phyloP scores from a whole-genome alignment of 2,888 invertebrate species.

The Ophion ellenae region DNA sequence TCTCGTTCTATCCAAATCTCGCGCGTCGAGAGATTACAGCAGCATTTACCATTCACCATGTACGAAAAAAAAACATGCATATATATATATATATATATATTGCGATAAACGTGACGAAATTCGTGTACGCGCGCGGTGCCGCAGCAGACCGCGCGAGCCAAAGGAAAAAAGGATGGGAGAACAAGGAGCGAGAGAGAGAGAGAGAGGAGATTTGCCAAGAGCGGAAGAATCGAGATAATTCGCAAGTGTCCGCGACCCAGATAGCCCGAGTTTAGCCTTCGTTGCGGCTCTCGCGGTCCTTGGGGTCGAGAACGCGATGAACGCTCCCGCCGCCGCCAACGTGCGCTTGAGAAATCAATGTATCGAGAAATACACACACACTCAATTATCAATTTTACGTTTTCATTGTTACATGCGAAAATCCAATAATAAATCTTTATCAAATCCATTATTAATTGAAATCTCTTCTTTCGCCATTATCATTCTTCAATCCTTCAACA shows the following conservation, averaged over 20 bases:
- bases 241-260: constrained; percentile 80
- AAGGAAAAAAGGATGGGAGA: constrained; percentile 54
- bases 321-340: constrained; percentile 36
- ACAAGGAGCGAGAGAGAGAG: constrained; percentile 27
- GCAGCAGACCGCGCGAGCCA: neutral
- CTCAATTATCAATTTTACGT: neutral
- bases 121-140: neutral
- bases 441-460: neutral
- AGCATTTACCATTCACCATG: neutral
- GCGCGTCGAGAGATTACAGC: neutral
- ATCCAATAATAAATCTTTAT: neutral
- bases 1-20: neutral
- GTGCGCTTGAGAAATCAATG: constrained; percentile 76
- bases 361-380: constrained; percentile 25
- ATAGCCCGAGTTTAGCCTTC: constrained; percentile 77
- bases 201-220: constrained; percentile 72
- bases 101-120: neutral
- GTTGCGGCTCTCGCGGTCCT: constrained; percentile 70
- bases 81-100: neutral
- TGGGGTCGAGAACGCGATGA: constrained; percentile 69
- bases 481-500: neutral
- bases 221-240: constrained; percentile 80
- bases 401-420: neutral
- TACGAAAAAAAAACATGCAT: neutral
- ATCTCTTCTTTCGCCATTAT: no score